phyloP scores from a whole-genome alignment of 2,113 vertebrate genomes.

The Thymallus thymallus region DNA sequence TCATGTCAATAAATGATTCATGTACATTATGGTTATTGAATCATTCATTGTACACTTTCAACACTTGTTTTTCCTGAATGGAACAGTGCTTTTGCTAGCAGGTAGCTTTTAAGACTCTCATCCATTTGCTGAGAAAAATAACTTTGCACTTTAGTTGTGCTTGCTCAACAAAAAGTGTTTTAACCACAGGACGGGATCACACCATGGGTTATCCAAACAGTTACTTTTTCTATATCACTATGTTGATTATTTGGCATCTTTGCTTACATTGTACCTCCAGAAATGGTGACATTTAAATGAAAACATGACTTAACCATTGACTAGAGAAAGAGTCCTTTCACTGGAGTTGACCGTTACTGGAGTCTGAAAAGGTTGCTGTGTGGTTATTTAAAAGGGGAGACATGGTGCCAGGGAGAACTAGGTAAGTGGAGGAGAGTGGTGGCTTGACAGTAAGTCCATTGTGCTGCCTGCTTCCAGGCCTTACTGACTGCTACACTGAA shows the following conservation, averaged over 20 bases:
- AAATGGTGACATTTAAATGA: not conserved
- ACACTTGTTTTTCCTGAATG: constrained; percentile 51
- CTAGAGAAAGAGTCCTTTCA: constrained; percentile 49
- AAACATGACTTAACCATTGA: constrained; percentile 23
- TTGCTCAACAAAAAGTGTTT: constrained; percentile 36
- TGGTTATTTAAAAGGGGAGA: constrained; percentile 38
- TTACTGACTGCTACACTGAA: constrained; percentile 46
- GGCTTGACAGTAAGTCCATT: constrained; percentile 65
- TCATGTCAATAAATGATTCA: constrained; percentile 59
- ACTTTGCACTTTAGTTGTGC: constrained; percentile 40
- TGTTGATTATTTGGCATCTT: not conserved
- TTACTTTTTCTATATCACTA: no score
- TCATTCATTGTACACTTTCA: constrained; percentile 49
- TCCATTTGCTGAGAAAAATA: constrained; percentile 36
- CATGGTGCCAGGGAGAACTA: constrained; percentile 46
- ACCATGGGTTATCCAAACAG: not conserved
- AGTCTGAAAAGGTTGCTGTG: constrained; percentile 59
- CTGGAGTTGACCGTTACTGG: not conserved
- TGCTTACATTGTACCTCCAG: constrained; percentile 1
- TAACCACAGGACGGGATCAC: not conserved
- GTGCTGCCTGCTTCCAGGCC: constrained; percentile 42
- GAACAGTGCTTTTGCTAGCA: not conserved
- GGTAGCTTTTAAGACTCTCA: constrained; percentile 3
- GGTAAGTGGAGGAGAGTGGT: constrained; percentile 35
- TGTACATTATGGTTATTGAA: constrained; percentile 33